Evolutionary conservation across 2,113 vertebrate species (phyloP), one percentile per base, ranked within the genome.

Genomic region (Oreotrochilus melanogaster): DNA sequence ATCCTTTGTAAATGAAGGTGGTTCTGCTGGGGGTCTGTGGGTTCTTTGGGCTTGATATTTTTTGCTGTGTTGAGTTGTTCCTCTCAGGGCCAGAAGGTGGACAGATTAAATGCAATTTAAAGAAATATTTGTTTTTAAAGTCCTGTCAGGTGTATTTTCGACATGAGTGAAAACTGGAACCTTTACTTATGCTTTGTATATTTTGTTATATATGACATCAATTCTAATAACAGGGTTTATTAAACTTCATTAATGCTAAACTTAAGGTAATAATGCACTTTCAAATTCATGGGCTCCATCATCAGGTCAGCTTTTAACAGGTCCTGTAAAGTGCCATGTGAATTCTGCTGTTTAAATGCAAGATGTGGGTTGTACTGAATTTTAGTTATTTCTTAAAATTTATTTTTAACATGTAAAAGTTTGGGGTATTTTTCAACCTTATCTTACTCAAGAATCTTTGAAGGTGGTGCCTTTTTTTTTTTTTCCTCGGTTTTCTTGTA

Each of bases 381-480:
- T 42, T 81, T 18, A 15, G 14, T 31, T 37, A 39, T 39, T 39
- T 37, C 10, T 37, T 37, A 9, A 37, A 37, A 39, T 39, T 39
- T 39, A 10, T 57, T 48, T 25, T n/a, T 23, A 48, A 39, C 27
- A 1, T 31, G 1, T 69, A 25, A 10, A 35, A 84, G 5, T 60
- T 35, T 47, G 18, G 39, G 14, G 7, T 60, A 51, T 25, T 74
- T 94, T 72, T 81, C 35, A 84, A 85, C 66, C 45, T 78, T 76
- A 48, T 51, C 15, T 2, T 33, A 13, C 8, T 60, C 2, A 6
- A 3, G 43, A 93, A 90, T 94, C 90, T 96, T 96, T 96, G 90
- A 96, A 93, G 92, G 93, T 96, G 95, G 90, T 90, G 93, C 60
- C 75, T 72, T 80, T 47, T 17, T 70, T 30, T 6, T 25, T 53